These are phyloP conservation scores for Gadus macrocephalus DNA, from an alignment of 2,113 vertebrate genomes.

Conservation along the genomic window DNA sequence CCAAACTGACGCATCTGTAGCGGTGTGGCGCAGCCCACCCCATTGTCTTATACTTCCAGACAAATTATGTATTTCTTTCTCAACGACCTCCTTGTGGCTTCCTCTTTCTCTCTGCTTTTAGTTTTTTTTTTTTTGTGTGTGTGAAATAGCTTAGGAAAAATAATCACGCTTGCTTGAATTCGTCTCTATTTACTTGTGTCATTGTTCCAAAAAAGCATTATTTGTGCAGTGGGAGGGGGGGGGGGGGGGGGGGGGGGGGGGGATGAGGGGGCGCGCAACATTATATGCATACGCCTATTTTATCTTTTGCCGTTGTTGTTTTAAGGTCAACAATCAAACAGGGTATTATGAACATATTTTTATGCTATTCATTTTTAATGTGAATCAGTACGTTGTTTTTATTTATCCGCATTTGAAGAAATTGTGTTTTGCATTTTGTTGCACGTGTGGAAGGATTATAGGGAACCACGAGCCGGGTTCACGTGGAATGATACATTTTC, in stretches of 20 bases:
- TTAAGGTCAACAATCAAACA: conserved; percentile 82
- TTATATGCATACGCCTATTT: conserved; percentile 65
- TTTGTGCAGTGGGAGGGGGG: conserved; percentile 60
- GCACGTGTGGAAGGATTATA: conserved; percentile 81
- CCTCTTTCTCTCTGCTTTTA: conserved; percentile 54
- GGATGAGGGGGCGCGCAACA: conserved; percentile 37
- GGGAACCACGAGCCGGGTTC: conserved; percentile 75
- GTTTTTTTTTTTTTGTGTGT: conserved; percentile 77
- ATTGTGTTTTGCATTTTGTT: conserved; percentile 75
- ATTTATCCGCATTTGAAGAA: conserved; percentile 87
- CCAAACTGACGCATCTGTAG: conserved; percentile 98
- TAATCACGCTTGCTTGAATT: conserved; percentile 89
- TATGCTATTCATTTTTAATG: conserved; percentile 77
- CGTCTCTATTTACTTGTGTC: conserved; percentile 67
- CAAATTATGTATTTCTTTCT: conserved; percentile 61
- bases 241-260: conserved; percentile 46
- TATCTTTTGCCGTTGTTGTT: conserved; percentile 68
- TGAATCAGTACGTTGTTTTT: conserved; percentile 90
- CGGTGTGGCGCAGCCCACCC: conserved; percentile 66
- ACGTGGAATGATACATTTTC: conserved; percentile 39
- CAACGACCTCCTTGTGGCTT: conserved; percentile 57
- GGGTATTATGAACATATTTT: conserved; percentile 93
- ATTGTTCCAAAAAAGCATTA: conserved; percentile 70
- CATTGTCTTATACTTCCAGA: conserved; percentile 67
- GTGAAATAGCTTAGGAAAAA: conserved; percentile 77